A percentile compares a stretch with the other conserved stretches of the same genome.
These are phyloP conservation scores for Phenacoccus solenopsis DNA, from an alignment of 1,140 invertebrate genomes.

Conservation along the genomic window DNA sequence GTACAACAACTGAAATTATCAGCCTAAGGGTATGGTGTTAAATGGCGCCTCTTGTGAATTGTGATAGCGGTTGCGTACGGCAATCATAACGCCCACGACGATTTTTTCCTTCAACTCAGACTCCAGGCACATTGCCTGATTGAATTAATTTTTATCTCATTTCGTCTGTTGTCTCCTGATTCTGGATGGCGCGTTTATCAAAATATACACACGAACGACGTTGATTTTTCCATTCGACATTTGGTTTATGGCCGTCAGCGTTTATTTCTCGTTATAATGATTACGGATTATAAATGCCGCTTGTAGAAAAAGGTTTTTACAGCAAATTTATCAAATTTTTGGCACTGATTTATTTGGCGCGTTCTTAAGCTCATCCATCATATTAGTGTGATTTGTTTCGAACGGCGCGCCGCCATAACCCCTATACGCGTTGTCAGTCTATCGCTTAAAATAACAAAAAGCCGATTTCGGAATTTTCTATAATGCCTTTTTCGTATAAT, in stretches of 20 bases:
- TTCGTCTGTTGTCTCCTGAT: too few relatives aligned
- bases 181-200: too few relatives aligned
- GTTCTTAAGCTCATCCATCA: background rate
- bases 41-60: too few relatives aligned
- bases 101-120: too few relatives aligned
- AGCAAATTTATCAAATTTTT: background rate
- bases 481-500: constrained; percentile 2
- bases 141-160: too few relatives aligned
- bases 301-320: background rate
- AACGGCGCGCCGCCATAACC: background rate
- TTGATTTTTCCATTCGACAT: background rate
- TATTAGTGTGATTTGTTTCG: constrained; percentile 2
- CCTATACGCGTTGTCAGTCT: background rate
- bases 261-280: background rate
- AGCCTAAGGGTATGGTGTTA: too few relatives aligned
- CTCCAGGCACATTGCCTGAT: too few relatives aligned
- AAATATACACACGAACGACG: too few relatives aligned
- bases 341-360: background rate
- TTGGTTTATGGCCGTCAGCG: background rate
- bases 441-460: background rate
- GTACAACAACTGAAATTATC: too few relatives aligned
- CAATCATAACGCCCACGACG: too few relatives aligned
- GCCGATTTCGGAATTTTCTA: background rate
- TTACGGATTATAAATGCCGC: background rate
- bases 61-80: too few relatives aligned